Evolutionary conservation across 2,797 vertebrate species (phyloP), one percentile per base, ranked within the genome.

Genomic region (Sebastiscus tertius): DNA sequence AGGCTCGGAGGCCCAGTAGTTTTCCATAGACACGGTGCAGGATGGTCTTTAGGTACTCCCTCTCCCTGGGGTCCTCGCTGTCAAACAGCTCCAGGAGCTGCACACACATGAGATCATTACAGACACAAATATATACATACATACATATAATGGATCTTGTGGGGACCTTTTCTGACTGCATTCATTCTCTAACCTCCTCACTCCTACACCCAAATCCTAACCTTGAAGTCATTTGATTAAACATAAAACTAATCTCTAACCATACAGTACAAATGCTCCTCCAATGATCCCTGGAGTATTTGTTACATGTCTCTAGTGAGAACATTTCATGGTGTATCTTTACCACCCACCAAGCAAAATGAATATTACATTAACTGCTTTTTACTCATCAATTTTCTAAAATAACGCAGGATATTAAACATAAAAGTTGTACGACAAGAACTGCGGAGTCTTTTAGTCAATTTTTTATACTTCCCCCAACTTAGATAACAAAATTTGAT

Each of bases 1-100:
- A 98, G 31, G 97, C 97, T 77, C 97, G 95, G 58, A 98, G 96
- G 62, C 97, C 97, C 90, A 98, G 96, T 88, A 98, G 97, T 92
- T 98, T 98, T 92, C 97, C 97, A 7, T 98, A 98, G 77, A 98
- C 97, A 12, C 97, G 96, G 90, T 98, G 97, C 72, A 98, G 95
- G 87, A 98, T 98, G 88, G 97, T 98, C 95, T 98, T 98, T 81
- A 98, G 95, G 92, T 98, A 98, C 92, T 98, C 97, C 64, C 97
- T 94, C 88, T 98, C 97, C 84, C 97, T 95, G 55, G 97, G 97
- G 91, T 98, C 97, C 90, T 98, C 97, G 0, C 97, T 98, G 89
- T 98, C 97, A 87, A 98, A 98, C 16, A 98, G 94, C 88, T 98
- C 97, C 92, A 98, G 92, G 64, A 98, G 95, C 97, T 98, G 71